Evolutionary conservation across 2,113 vertebrate species (phyloP), one percentile per base, ranked within the genome.

Genomic region (Platichthys stellatus): DNA sequence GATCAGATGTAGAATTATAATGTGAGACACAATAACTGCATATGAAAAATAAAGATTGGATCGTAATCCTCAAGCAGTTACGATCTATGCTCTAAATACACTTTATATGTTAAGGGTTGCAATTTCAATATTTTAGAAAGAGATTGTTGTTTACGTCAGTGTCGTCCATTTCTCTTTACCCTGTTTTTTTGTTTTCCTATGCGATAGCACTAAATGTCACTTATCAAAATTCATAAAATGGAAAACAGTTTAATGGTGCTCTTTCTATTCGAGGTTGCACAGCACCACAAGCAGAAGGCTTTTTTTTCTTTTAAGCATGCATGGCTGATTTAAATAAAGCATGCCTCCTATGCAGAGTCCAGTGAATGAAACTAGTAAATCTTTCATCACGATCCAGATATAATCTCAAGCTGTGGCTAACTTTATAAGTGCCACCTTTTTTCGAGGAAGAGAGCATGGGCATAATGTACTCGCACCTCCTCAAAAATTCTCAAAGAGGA

Each of bases 401-500:
- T 47, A 28, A 72, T 67, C 45, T 68, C 24, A 74, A 49, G 28
- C 43, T 62, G 45, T 43, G 28, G 58, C 69, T 69, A 70, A 73
- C 43, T 88, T 88, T 63, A 70, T 82, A 82, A 81, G 72, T 78
- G 69, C 77, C 81, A 63, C 83, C 68, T 78, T 81, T 65, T 70
- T 70, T 47, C 47, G 58, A 66, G 81, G 58, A 61, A 76, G 35
- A 45, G 57, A 77, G 65, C 63, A 58, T 69, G 49, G 89, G 89
- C 77, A 90, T 90, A 88, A 91, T 92, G 72, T 85, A 80, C 79
- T 86, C n/a, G 18, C 82, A 72, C 71, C 75, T 88, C 76, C 81
- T 93, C 86, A 91, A 85, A 93, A 90, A 88, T 91, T 82, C 86
- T 91, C 87, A 92, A 93, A 93, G 91, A 88, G 83, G 91, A 93